Evolutionary conservation across 2,797 vertebrate genomes (phyloP).

Genomic region (Myotis planiceps): DNA sequence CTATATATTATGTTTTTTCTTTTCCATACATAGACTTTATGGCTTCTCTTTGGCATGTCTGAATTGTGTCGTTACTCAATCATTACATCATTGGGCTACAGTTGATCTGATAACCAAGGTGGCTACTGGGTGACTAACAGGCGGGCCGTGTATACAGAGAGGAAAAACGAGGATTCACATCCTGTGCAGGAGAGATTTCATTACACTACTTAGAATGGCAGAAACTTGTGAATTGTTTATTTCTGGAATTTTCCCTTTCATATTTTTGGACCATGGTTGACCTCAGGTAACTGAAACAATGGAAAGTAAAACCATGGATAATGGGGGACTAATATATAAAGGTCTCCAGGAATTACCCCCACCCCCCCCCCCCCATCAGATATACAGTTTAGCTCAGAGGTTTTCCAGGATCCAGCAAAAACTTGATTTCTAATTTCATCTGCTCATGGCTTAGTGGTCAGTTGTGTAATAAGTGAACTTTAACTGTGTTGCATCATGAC

Average conservation of each 20-base stretch:
- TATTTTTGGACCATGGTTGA: background rate
- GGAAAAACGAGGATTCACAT: background rate
- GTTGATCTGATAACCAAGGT: background rate
- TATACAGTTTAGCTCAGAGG: background rate
- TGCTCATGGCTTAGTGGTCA: background rate
- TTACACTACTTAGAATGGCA: background rate
- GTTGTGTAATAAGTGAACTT: conserved; percentile 23
- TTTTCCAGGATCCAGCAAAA: conserved; percentile 29
- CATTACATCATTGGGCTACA: no score
- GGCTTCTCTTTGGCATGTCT: background rate
- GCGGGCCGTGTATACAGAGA: background rate
- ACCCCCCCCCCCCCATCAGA: fast-evolving
- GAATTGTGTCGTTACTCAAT: background rate
- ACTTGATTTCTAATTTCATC: conserved; percentile 34
- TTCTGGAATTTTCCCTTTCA: background rate
- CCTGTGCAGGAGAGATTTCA: background rate
- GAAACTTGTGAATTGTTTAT: background rate
- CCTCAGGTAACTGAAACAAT: background rate
- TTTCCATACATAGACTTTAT: background rate
- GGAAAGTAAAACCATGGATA: background rate
- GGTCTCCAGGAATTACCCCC: background rate
- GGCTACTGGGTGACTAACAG: background rate
- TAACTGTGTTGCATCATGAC: background rate
- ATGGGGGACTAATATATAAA: background rate
- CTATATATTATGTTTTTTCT: background rate